Evolutionary conservation across 2,888 invertebrate species (phyloP).

Genomic region (Osmoderma eremita): DNA sequence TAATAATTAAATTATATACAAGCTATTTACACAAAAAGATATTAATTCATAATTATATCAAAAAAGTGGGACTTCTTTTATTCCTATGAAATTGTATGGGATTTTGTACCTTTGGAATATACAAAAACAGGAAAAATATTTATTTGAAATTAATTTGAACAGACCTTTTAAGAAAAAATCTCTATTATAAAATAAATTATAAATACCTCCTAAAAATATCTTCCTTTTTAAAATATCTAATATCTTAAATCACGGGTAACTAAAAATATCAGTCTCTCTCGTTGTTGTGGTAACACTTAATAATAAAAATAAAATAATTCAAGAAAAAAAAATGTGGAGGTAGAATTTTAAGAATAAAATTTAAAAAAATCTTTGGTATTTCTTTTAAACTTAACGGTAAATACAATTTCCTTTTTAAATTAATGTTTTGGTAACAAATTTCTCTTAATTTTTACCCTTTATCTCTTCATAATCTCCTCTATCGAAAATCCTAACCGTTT

Average conservation of each 20-base stretch:
- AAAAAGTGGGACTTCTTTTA: neutral
- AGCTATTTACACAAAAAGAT: slow-evolving; percentile 42
- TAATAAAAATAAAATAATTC: slow-evolving; percentile 20
- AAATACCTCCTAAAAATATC: neutral
- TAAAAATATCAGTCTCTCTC: slow-evolving; percentile 47
- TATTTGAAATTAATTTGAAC: neutral
- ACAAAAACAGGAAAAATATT: neutral
- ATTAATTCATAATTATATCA: slow-evolving; percentile 7
- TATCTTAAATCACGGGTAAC: slow-evolving; percentile 42
- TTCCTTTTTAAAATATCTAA: neutral
- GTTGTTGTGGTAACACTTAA: neutral
- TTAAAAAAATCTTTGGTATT: slow-evolving; percentile 36
- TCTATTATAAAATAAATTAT: neutral
- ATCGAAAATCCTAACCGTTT: slow-evolving; percentile 81
- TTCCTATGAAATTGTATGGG: neutral
- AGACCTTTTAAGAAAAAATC: neutral
- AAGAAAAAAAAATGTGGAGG: neutral
- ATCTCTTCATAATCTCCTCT: slow-evolving; percentile 89
- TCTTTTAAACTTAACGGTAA: slow-evolving; percentile 7
- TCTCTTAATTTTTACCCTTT: slow-evolving; percentile 54
- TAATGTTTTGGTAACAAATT: too few relatives aligned
- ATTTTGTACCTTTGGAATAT: slow-evolving; percentile 12
- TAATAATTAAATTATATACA: slow-evolving; percentile 44
- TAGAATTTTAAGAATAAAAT: neutral
- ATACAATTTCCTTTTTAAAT: slow-evolving; percentile 2